A percentile compares a stretch with the other conserved stretches of the same genome.
Conservation (phyloP, 2,797 vertebrate genomes). For the Remorina albescens region DNA sequence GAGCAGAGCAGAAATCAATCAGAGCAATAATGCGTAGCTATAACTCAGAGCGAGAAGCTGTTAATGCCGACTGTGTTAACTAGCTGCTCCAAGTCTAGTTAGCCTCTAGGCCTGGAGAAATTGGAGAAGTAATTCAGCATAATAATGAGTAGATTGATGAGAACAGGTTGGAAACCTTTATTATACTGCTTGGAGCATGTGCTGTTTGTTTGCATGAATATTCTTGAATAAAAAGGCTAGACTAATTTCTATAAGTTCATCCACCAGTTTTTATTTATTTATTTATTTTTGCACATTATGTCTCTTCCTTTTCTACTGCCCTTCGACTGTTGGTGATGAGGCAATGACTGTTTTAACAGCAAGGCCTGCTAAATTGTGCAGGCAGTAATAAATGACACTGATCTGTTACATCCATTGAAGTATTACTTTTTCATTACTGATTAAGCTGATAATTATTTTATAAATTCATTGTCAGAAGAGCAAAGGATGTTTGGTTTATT, state of each 20-base stretch:
- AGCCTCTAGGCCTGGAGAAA: conserved; percentile 49
- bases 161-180: conserved; percentile 54
- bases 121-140: conserved; percentile 24
- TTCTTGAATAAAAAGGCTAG: background rate
- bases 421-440: too few species aligned
- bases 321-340: background rate
- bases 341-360: background rate
- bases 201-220: conserved; percentile 28
- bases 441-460: too few species aligned
- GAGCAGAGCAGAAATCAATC: conserved; percentile 30
- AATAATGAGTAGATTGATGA: conserved; percentile 68
- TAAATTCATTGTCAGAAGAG: too few species aligned
- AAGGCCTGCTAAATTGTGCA: background rate
- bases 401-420: too few species aligned
- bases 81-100: conserved; percentile 43
- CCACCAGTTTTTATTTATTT: too few species aligned
- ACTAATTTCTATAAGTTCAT: too few species aligned
- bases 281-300: background rate
- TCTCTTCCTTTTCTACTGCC: background rate
- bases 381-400: background rate
- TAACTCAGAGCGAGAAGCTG: conserved; percentile 32
- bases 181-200: conserved; percentile 39
- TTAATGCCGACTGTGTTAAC: conserved; percentile 50
- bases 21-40: conserved; percentile 32
- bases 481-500: too few species aligned